These are phyloP conservation scores for Agapostemon virescens DNA, from an alignment of 2,888 invertebrate genomes.

Conservation along the genomic window DNA sequence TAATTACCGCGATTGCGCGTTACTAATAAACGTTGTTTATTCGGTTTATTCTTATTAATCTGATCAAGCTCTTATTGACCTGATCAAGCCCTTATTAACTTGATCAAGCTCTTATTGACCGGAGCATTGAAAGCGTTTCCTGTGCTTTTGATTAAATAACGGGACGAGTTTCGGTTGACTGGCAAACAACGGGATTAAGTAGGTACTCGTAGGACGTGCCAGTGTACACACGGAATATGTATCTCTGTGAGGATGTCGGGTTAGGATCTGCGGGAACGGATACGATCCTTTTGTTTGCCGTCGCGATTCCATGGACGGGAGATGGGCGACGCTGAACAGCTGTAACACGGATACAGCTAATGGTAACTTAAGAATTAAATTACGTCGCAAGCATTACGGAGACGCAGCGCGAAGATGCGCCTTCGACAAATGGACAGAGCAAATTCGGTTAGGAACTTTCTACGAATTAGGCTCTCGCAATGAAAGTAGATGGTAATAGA, in stretches of 20 bases:
- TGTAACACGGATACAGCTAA: slow-evolving; percentile 38
- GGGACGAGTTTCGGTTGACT: slow-evolving; percentile 47
- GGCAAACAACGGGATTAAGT: slow-evolving; percentile 44
- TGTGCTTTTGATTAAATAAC: slow-evolving; percentile 43
- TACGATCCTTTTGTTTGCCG: slow-evolving; percentile 56
- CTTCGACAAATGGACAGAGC: slow-evolving; percentile 13
- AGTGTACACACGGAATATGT: slow-evolving; percentile 22
- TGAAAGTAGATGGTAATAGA: not conserved
- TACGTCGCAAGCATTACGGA: slow-evolving; percentile 31
- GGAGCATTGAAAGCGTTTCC: slow-evolving; percentile 18
- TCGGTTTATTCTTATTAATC: too few species aligned
- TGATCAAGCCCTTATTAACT: too few species aligned
- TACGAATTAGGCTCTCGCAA: not conserved
- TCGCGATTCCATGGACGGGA: slow-evolving; percentile 41
- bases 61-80: too few species aligned
- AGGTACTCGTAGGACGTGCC: slow-evolving; percentile 41
- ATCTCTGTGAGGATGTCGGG: slow-evolving; percentile 48
- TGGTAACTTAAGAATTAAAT: slow-evolving; percentile 42
- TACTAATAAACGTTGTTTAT: slow-evolving; percentile 11
- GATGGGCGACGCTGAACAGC: slow-evolving; percentile 26
- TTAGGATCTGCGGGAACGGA: slow-evolving; percentile 49
- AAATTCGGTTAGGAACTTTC: slow-evolving; percentile 9
- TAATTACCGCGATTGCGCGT: not conserved
- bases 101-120: too few species aligned
- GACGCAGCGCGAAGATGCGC: not conserved